Percentiles rank a stretch among this genome's conserved stretches.
phyloP scores from a whole-genome alignment of 2,888 invertebrate species.

The Dryococelus australis region DNA sequence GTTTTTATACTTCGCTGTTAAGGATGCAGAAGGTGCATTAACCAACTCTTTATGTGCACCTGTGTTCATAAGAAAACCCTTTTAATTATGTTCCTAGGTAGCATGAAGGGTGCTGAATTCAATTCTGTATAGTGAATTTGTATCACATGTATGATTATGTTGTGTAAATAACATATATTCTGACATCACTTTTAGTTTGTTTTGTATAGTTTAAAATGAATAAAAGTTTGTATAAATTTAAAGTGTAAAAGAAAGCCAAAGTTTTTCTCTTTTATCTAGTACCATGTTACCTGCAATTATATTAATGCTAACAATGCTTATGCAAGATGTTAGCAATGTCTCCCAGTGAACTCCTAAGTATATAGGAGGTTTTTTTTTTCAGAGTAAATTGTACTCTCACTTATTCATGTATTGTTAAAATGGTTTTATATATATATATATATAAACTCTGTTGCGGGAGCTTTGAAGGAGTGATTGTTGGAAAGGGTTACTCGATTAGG shows the following conservation, averaged over 20 bases:
- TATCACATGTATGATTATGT: conserved; percentile 20
- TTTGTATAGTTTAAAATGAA: conserved; percentile 29
- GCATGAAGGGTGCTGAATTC: conserved; percentile 16
- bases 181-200: conserved; percentile 20
- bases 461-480: too few relatives aligned
- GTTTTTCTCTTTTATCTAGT: background rate
- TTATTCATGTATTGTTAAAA: too few relatives aligned
- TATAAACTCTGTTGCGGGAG: too few relatives aligned
- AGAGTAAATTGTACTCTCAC: too few relatives aligned
- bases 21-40: background rate
- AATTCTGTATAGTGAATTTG: background rate
- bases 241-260: background rate
- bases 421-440: too few relatives aligned
- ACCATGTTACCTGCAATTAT: background rate
- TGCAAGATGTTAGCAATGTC: too few relatives aligned
- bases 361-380: too few relatives aligned
- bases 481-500: too few relatives aligned
- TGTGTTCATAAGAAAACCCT: background rate
- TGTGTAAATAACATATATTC: conserved; percentile 26
- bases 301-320: too few relatives aligned
- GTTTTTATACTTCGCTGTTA: conserved; percentile 16
- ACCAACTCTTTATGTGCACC: background rate
- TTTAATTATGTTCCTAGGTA: conserved; percentile 16
- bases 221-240: conserved; percentile 29
- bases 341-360: too few relatives aligned